Evolutionary conservation across 1,140 invertebrate species (phyloP).

Genomic region (Bemisia tabaci): DNA sequence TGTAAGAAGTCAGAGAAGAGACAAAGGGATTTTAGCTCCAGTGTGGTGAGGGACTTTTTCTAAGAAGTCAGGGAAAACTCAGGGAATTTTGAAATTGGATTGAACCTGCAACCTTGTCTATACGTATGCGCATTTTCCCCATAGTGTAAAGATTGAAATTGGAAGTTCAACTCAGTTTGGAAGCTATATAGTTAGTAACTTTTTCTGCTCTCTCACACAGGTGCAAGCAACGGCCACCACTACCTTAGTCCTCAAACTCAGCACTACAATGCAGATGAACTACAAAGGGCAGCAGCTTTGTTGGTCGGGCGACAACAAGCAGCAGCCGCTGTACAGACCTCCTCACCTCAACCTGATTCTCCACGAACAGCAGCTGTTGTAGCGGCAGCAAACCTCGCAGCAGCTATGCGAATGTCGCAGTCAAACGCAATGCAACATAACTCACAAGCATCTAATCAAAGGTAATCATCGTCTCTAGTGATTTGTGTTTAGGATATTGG

Average conservation of each 20-base stretch:
- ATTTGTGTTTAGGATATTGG: neutral
- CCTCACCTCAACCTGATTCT: conserved; percentile 17
- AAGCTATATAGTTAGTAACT: conserved; percentile 32
- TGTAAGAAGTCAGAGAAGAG: too few species aligned
- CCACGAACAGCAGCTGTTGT: conserved; percentile 43
- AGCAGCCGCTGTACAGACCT: conserved; percentile 12
- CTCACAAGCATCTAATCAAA: conserved; percentile 22
- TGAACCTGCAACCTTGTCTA: too few species aligned
- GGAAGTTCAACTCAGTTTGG: neutral
- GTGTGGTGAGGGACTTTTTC: too few species aligned
- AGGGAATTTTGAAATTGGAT: too few species aligned
- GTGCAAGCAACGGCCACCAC: conserved; percentile 21
- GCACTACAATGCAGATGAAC: conserved; percentile 53
- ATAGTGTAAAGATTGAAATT: neutral
- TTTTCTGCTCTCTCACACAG: conserved; percentile 23
- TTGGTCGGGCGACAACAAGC: conserved; percentile 40
- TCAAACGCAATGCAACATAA: conserved; percentile 20
- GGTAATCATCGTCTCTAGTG: conserved; percentile 15
- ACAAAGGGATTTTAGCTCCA: too few species aligned
- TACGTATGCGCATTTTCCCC: neutral
- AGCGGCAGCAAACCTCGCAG: conserved; percentile 57
- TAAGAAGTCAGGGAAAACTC: too few species aligned
- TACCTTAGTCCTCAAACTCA: conserved; percentile 27
- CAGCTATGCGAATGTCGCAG: conserved; percentile 57
- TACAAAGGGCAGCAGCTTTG: conserved; percentile 55